Base-by-base conservation (phyloP, 2,797 vertebrate species). In the Anniella stebbinsi region DNA sequence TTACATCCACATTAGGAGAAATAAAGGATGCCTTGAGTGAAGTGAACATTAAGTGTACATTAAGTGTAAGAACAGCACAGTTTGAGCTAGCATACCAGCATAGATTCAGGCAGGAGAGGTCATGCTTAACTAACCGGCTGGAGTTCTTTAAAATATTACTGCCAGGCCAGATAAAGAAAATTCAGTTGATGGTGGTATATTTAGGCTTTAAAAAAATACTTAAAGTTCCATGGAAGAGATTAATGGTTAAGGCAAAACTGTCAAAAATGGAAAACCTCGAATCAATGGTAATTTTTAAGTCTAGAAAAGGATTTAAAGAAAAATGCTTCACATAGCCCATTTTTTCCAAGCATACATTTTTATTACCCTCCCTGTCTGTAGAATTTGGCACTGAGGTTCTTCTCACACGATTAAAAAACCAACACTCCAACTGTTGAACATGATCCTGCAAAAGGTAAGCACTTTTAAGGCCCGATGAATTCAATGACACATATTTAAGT, bases 121-220 rank as follows among this genome's bases (percentile, higher is more conserved):
- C 80, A 90, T 84, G 73, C 38, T 94, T 92, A 89, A 87, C 86
- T 92, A 93, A 93, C 78, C 8, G 80, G 13, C 76, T 91, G 66
- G 45, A 94, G 45, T 90, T 89, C 85, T 93, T 91, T 93, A 93
- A 93, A 78, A 78, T 89, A 94, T 88, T 80, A 33, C 69, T 92
- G 91, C 45, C 76, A 91, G 21, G 69, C 66, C 3, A 92, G 57
- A 90, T 83, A 88, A 89, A 21, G 25, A 86, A 84, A 93, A 92
- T 88, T 90, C 69, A 75, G 84, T 88, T 89, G 66, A 86, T 84
- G 33, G 21, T 45, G 84, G 30, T 73, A 88, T 90, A 91, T 92
- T 95, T 89, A 92, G 57, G 90, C 92, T 94, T 92, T 10, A 87
- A 90, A 48, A 51, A 38, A 90, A 41, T 45, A 45, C 1, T 88